These are phyloP conservation scores for Hyla sarda DNA, from an alignment of 2,113 vertebrate species.

Conservation along the genomic window DNA sequence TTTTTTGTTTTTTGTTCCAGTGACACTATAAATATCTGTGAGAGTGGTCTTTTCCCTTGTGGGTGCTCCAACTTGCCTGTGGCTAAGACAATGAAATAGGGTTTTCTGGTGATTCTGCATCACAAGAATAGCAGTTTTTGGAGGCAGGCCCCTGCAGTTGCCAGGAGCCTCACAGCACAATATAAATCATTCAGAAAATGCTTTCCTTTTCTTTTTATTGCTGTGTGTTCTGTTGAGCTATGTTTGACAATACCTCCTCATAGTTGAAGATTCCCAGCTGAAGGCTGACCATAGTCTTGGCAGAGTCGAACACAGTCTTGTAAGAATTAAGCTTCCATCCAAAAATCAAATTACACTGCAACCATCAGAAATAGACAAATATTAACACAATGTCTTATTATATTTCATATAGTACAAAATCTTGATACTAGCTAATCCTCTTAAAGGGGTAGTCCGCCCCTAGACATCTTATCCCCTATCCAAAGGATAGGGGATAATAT, in stretches of 20 bases:
- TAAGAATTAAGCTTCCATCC: conserved; percentile 93
- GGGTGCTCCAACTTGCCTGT: not conserved
- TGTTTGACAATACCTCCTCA: conserved; percentile 79
- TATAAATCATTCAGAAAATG: not conserved
- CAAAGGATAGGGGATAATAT: too few relatives aligned
- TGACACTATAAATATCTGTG: not conserved
- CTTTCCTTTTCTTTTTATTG: not conserved
- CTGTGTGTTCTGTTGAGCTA: not conserved
- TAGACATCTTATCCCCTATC: too few relatives aligned
- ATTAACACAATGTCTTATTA: not conserved
- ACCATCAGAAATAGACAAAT: conserved; percentile 50
- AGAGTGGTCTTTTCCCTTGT: not conserved
- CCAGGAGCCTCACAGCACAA: not conserved
- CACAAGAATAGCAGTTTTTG: not conserved
- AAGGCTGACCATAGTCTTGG: conserved; percentile 90
- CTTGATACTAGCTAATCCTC: too few relatives aligned
- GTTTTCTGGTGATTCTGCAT: not conserved
- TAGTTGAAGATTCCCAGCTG: conserved; percentile 98
- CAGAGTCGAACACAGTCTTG: conserved; percentile 86
- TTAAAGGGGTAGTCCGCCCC: too few relatives aligned
- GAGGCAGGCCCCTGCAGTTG: conserved; percentile 9
- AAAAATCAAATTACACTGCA: conserved; percentile 91
- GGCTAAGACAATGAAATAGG: not conserved
- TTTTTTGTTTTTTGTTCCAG: too few relatives aligned
- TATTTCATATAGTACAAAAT: not conserved